A percentile compares a stretch with the other conserved stretches of the same genome.
Evolutionary conservation across 2,888 invertebrate species (phyloP).

Genomic region (Ophonus ardosiacus): DNA sequence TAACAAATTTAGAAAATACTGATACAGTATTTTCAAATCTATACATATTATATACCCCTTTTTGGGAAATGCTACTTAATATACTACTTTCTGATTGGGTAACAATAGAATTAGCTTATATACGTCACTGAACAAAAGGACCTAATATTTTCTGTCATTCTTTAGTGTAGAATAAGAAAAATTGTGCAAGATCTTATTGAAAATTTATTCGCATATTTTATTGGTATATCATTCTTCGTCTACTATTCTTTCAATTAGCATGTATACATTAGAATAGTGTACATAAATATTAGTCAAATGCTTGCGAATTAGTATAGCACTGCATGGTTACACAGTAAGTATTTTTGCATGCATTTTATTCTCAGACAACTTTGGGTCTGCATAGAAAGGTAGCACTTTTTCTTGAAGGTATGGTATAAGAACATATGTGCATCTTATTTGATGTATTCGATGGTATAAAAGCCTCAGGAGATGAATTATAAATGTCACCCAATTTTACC

Average conservation of each 20-base stretch:
- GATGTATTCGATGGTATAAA: constrained; percentile 11
- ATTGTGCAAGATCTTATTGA: no score
- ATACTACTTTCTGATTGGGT: no score
- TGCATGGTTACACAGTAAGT: constrained; percentile 54
- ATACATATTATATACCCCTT: no score
- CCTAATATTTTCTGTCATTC: no score
- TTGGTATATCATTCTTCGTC: background rate
- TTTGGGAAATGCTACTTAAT: no score
- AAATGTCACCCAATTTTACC: constrained; percentile 15
- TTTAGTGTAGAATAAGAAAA: no score
- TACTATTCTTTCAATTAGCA: constrained; percentile 3
- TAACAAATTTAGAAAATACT: no score
- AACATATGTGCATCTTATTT: constrained; percentile 4
- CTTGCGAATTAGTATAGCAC: constrained; percentile 50
- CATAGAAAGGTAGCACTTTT: constrained; percentile 51
- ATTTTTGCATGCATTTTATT: constrained; percentile 54
- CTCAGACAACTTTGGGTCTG: constrained; percentile 41
- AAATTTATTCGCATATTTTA: constrained; percentile 9
- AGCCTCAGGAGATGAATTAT: constrained; percentile 52
- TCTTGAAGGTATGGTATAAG: constrained; percentile 48
- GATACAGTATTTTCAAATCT: no score
- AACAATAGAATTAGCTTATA: no score
- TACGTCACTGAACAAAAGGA: no score
- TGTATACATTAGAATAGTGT: background rate
- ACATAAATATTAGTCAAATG: constrained; percentile 29